Conservation (phyloP, 2,113 vertebrate species). For the Xerus inauris region DNA sequence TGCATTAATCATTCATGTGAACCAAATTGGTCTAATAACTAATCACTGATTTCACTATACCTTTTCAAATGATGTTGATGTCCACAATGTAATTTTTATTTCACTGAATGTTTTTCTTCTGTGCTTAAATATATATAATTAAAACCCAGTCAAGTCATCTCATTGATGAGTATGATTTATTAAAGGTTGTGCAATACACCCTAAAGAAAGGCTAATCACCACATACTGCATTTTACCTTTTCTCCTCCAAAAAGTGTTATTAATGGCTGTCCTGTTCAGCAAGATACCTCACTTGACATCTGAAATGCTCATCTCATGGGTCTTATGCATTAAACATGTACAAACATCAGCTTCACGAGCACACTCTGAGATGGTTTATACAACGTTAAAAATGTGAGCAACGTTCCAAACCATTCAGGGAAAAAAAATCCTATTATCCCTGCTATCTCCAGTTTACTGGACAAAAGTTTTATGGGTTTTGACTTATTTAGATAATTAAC, state of each 20-base stretch:
- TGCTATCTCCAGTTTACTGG: neutral
- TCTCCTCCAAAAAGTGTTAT: neutral
- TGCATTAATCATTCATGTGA: neutral
- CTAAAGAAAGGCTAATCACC: neutral
- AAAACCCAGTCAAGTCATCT: neutral
- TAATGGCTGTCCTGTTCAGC: neutral
- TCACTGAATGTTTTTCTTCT: constrained; percentile 43
- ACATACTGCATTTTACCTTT: neutral
- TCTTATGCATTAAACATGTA: neutral
- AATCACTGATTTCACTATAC: neutral
- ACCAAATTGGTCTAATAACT: neutral
- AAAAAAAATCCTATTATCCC: neutral
- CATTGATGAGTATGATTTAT: neutral
- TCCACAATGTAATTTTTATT: constrained; percentile 4
- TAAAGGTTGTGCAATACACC: neutral
- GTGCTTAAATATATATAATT: constrained; percentile 13
- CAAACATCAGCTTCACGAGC: neutral
- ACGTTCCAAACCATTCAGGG: constrained; percentile 27
- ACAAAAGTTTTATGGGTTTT: constrained; percentile 33
- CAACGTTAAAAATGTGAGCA: neutral
- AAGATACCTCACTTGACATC: neutral
- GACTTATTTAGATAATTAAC: constrained; percentile 54
- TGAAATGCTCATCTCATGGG: neutral
- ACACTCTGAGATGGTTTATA: neutral
- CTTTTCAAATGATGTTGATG: constrained; percentile 24